Base-by-base conservation (phyloP, 2,113 vertebrate species). In the Labrus mixtus region DNA sequence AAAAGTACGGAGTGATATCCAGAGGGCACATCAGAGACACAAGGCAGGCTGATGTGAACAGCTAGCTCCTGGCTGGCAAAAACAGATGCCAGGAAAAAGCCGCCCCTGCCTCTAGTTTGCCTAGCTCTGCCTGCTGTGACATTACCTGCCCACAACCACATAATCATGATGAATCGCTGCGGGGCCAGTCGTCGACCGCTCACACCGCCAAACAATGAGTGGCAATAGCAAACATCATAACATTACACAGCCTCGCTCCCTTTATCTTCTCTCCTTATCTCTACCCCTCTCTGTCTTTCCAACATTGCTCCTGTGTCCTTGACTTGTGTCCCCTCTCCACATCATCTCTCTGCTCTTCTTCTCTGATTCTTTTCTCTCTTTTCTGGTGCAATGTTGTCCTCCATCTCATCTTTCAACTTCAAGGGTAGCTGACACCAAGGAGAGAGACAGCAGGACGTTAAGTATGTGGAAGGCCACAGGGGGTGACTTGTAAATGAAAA, bases 121-220 rank as follows among this genome's bases (percentile, higher is more conserved):
- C 78, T 68, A 67, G 87, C 73, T 70, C 69, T 83, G 78, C 82
- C 87, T 87, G 81, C 89, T 83, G 88, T 90, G 91, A 93, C 92
- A 93, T 91, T 89, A 91, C 92, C 92, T 94, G 92, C 88, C 92
- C 82, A 87, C 77, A 79, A 78, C 78, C 86, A 79, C 89, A 90
- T 93, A 93, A 94, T 93, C 90, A 91, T 93, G 93, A 94, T 93
- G 84, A 94, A 94, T 94, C 82, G 57, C 87, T 80, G 25, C 51
- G 64, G 79, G 63, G 71, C 68, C 75, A 33, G 62, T 72, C 60
- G 57, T 78, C 43, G 76, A 85, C 75, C 36, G 65, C 74, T 73
- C 84, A 78, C 60, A 46, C 67, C 12, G 25, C 79, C 85, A 83
- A 76, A 80, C 86, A 81, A 65, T 77, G 78, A 82, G 55, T 69